Evolutionary conservation across 2,797 vertebrate genomes (phyloP).

Genomic region (Melanotaenia boesemani): DNA sequence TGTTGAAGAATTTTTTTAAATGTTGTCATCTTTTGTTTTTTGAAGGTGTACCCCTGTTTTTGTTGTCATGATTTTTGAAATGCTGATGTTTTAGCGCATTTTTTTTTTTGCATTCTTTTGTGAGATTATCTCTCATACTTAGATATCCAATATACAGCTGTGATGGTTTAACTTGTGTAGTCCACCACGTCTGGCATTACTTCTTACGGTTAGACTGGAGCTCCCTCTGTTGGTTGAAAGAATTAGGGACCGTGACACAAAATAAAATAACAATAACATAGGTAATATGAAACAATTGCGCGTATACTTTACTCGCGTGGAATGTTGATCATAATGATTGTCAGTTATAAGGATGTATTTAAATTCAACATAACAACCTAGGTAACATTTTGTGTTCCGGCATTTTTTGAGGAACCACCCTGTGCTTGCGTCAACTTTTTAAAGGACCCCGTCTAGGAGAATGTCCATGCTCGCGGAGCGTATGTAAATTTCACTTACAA

Average conservation of each 20-base stretch:
- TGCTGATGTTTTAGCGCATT: not conserved
- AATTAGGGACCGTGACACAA: not conserved
- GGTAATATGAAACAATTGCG: not conserved
- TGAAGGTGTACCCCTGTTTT: too few relatives aligned
- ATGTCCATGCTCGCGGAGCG: slow-evolving; percentile 93
- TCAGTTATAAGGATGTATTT: not conserved
- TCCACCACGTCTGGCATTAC: not conserved
- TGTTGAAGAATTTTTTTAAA: too few relatives aligned
- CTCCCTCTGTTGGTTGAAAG: slow-evolving; percentile 42
- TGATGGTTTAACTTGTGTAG: not conserved
- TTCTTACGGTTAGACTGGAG: not conserved
- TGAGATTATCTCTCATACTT: not conserved
- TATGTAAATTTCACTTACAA: slow-evolving; percentile 65
- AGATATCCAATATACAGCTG: too few relatives aligned
- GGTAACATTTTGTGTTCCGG: slow-evolving; percentile 65
- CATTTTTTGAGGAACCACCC: slow-evolving; percentile 39
- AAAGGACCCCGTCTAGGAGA: slow-evolving; percentile 76
- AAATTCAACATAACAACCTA: not conserved
- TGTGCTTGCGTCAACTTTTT: slow-evolving; percentile 26
- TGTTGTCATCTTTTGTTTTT: too few relatives aligned
- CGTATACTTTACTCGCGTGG: accelerated
- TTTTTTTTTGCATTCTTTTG: not conserved
- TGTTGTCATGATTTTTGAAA: not conserved
- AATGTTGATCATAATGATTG: not conserved
- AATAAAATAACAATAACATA: not conserved